Evolutionary conservation across 1,140 invertebrate genomes (phyloP).

Genomic region (Bombus balteatus): DNA sequence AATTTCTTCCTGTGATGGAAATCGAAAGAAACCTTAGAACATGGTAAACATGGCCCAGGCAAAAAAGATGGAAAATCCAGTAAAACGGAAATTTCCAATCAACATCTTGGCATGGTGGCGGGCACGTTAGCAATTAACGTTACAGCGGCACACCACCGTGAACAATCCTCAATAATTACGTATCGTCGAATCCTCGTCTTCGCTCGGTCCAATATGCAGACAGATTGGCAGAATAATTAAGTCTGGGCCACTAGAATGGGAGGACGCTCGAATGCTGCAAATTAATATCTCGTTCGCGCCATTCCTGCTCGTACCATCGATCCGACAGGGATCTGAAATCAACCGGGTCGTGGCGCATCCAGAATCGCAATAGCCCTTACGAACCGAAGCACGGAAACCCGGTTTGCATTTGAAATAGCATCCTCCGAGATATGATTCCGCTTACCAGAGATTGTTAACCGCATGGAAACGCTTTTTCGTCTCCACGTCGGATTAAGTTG

Average conservation of each 20-base stretch:
- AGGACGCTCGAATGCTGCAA: constrained; percentile 57
- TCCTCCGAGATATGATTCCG: constrained; percentile 17
- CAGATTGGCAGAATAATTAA: constrained; percentile 69
- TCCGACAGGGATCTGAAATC: constrained; percentile 54
- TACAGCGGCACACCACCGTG: constrained; percentile 39
- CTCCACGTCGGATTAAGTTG: not conserved
- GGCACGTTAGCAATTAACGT: constrained; percentile 38
- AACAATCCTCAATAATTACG: constrained; percentile 62
- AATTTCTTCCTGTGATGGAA: not conserved
- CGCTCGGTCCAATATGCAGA: constrained; percentile 55
- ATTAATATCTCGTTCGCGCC: constrained; percentile 66
- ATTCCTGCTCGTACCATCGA: constrained; percentile 46
- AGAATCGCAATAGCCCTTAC: constrained; percentile 57
- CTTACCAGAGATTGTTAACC: constrained; percentile 25
- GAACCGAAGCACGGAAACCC: constrained; percentile 11
- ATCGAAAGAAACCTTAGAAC: not conserved
- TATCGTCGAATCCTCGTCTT: constrained; percentile 57
- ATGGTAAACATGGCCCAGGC: too few species aligned
- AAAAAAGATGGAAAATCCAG: not conserved
- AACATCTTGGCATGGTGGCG: not conserved
- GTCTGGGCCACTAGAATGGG: constrained; percentile 51
- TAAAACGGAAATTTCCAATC: constrained; percentile 23
- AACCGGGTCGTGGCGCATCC: constrained; percentile 16
- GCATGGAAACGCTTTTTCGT: constrained; percentile 8
- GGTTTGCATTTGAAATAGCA: constrained; percentile 57